A percentile compares a stretch with the other conserved stretches of the same genome.
phyloP scores from a whole-genome alignment of 2,888 invertebrate species.

The Reticulitermes lucifugus region DNA sequence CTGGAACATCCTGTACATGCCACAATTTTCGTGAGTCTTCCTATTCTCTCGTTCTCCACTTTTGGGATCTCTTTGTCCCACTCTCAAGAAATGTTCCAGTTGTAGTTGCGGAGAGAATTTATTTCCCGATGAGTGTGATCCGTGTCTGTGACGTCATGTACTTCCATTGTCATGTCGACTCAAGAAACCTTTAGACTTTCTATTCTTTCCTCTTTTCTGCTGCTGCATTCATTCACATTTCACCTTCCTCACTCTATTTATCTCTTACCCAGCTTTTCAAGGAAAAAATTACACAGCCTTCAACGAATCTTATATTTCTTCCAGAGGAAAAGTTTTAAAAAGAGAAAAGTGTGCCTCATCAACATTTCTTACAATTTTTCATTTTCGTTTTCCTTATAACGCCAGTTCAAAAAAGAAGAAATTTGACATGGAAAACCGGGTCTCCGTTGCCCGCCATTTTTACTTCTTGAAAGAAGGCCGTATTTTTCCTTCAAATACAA shows the following conservation, averaged over 20 bases:
- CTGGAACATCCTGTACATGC: neutral
- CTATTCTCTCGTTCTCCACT: too few relatives aligned
- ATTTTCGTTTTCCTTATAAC: neutral
- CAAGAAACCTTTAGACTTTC: conserved; percentile 30
- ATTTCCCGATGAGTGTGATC: conserved; percentile 35
- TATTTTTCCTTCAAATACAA: too few relatives aligned
- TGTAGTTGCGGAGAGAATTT: neutral
- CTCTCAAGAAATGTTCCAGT: conserved; percentile 19
- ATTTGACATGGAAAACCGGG: neutral
- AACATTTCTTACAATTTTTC: neutral
- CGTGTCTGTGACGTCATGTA: conserved; percentile 33
- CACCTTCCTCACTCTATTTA: neutral
- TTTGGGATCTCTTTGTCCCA: neutral
- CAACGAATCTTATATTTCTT: neutral
- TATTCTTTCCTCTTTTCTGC: conserved; percentile 29
- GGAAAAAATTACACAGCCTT: conserved; percentile 4
- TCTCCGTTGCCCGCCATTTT: neutral
- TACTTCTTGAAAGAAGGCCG: too few relatives aligned
- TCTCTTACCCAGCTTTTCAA: neutral
- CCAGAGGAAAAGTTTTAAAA: neutral
- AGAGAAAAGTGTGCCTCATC: neutral
- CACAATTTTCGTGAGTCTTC: neutral
- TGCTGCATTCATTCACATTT: conserved; percentile 23
- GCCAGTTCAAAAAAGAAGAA: neutral
- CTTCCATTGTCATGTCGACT: conserved; percentile 36